phyloP scores from a whole-genome alignment of 1,140 invertebrate genomes.

The Zeugodacus cucurbitae region DNA sequence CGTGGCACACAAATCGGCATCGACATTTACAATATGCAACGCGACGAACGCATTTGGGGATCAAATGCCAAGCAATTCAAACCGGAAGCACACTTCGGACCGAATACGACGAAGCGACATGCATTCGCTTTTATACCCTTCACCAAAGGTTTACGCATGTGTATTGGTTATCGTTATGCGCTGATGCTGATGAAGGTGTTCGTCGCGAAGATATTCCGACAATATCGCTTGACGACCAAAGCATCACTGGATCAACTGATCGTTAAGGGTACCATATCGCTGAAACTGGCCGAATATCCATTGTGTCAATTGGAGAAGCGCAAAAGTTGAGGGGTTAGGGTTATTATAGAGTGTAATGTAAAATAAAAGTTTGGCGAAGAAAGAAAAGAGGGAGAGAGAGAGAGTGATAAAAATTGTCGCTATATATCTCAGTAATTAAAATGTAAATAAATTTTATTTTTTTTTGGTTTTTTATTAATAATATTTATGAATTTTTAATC shows the following conservation, averaged over 20 bases:
- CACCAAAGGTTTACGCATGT: constrained; percentile 62
- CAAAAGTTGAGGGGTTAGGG: no score
- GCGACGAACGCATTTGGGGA: constrained; percentile 57
- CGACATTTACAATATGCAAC: constrained; percentile 63
- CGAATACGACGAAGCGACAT: constrained; percentile 46
- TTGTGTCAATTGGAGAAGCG: constrained; percentile 46
- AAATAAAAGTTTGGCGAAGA: no score
- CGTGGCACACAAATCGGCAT: constrained; percentile 58
- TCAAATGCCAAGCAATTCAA: constrained; percentile 54
- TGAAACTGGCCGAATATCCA: constrained; percentile 58
- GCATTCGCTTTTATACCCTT: constrained; percentile 64
- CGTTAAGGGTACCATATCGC: constrained; percentile 59
- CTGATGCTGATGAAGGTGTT: constrained; percentile 60
- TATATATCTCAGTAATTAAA: not conserved
- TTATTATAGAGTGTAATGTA: not conserved
- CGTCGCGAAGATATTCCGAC: constrained; percentile 57
- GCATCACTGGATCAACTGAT: constrained; percentile 51
- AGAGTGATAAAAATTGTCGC: not conserved
- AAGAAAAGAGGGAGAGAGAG: not conserved
- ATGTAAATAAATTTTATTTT: not conserved
- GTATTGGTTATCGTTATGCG: constrained; percentile 63
- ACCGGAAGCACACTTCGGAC: constrained; percentile 60
- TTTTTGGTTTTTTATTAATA: not conserved
- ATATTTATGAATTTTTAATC: constrained; percentile 13
- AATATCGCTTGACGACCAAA: constrained; percentile 55